A percentile compares a stretch with the other conserved stretches of the same genome.
These are phyloP conservation scores for Eretmocerus hayati DNA, from an alignment of 2,888 invertebrate species.

Conservation along the genomic window DNA sequence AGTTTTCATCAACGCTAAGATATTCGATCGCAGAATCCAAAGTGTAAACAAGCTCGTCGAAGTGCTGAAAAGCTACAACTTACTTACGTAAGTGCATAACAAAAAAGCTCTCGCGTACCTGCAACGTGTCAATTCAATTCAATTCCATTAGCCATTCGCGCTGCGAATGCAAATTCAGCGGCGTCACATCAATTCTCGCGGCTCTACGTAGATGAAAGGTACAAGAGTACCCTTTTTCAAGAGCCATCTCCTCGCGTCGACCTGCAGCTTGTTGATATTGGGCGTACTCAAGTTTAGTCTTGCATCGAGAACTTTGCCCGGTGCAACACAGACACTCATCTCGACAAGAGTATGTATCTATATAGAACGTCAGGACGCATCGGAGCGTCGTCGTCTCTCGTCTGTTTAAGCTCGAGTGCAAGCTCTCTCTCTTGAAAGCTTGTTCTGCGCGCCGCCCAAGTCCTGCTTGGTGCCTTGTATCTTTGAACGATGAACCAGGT, in stretches of 20 bases:
- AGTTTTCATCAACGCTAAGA: too few species aligned
- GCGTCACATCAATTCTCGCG: not conserved
- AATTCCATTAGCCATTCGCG: slow-evolving; percentile 11
- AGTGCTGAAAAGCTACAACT: too few species aligned
- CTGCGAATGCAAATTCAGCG: not conserved
- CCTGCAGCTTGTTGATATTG: not conserved
- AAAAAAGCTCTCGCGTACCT: too few species aligned
- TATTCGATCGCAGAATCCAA: too few species aligned
- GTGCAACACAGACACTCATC: too few species aligned
- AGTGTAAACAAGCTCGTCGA: too few species aligned
- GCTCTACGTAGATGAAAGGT: not conserved
- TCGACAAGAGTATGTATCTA: too few species aligned
- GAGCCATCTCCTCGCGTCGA: not conserved
- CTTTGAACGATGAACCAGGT: not conserved
- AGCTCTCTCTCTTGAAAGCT: not conserved
- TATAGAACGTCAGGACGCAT: too few species aligned
- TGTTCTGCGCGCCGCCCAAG: not conserved
- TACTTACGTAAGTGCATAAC: too few species aligned
- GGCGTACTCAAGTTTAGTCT: not conserved
- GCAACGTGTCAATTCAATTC: slow-evolving; percentile 8
- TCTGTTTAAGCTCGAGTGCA: not conserved
- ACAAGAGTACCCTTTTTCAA: not conserved
- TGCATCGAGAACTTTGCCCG: not conserved
- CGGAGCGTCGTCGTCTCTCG: not conserved
- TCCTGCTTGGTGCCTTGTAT: not conserved